phyloP scores from a whole-genome alignment of 1,140 invertebrate genomes.

The Philaenus spumarius region DNA sequence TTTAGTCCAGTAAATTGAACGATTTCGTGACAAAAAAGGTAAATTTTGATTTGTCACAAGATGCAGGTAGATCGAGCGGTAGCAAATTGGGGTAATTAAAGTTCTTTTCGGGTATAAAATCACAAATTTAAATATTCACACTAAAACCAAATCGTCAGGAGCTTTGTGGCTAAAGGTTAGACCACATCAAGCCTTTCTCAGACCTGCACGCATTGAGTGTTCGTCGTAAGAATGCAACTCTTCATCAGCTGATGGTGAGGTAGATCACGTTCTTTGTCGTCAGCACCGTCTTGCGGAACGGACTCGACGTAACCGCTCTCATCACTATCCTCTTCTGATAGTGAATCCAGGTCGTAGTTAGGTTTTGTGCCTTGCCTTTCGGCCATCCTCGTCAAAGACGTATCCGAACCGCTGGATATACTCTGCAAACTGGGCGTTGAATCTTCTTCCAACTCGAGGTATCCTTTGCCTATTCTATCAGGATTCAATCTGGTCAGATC shows the following conservation, averaged over 20 bases:
- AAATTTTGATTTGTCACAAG: too few species aligned
- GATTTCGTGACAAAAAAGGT: too few species aligned
- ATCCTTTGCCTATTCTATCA: constrained; percentile 7
- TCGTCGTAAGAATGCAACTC: constrained; percentile 21
- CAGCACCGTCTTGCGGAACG: constrained; percentile 17
- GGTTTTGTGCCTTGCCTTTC: constrained; percentile 8
- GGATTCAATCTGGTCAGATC: background rate
- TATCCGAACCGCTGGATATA: constrained; percentile 29
- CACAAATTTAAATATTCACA: too few species aligned
- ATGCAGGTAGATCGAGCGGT: too few species aligned
- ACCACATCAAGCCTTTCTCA: too few species aligned
- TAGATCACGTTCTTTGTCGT: constrained; percentile 28
- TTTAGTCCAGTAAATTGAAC: too few species aligned
- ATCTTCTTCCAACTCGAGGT: constrained; percentile 27
- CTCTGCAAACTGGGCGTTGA: constrained; percentile 32
- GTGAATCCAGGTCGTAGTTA: constrained; percentile 26
- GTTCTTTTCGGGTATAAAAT: too few species aligned
- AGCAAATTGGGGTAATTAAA: too few species aligned
- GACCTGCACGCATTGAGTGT: constrained; percentile 19
- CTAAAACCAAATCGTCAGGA: too few species aligned
- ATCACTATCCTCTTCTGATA: constrained; percentile 31
- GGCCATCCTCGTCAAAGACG: background rate
- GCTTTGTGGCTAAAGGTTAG: too few species aligned
- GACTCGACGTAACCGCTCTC: constrained; percentile 32
- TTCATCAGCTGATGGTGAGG: constrained; percentile 30